Percentiles rank a stretch among this genome's conserved stretches.
These are phyloP conservation scores for Macropis europaea DNA, from an alignment of 2,888 invertebrate genomes.

Conservation along the genomic window DNA sequence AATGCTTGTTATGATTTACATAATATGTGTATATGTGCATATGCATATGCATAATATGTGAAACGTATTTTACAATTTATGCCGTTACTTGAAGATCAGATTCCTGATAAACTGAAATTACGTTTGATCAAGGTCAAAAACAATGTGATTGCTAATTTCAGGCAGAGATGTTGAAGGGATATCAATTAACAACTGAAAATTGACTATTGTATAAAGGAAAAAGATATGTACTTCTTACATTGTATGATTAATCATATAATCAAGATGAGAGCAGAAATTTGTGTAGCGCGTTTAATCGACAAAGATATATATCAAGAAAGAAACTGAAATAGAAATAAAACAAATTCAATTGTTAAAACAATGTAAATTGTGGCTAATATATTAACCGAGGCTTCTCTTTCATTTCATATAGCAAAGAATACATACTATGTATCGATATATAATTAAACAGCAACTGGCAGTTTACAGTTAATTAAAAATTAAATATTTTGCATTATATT, in stretches of 20 bases:
- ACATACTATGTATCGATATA: slow-evolving; percentile 33
- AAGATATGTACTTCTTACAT: slow-evolving; percentile 50
- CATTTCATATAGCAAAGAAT: slow-evolving; percentile 16
- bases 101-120: slow-evolving; percentile 3
- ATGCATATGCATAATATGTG: neutral
- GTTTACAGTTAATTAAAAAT: slow-evolving; percentile 27
- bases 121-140: slow-evolving; percentile 60
- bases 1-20: slow-evolving; percentile 40
- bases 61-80: slow-evolving; percentile 34
- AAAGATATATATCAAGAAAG: slow-evolving; percentile 14
- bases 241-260: slow-evolving; percentile 61
- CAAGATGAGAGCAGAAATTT: slow-evolving; percentile 57
- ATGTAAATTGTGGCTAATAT: neutral
- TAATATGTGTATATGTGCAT: slow-evolving; percentile 11
- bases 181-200: slow-evolving; percentile 35
- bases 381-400: slow-evolving; percentile 14
- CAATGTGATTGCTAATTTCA: slow-evolving; percentile 63
- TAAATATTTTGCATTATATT: slow-evolving; percentile 67
- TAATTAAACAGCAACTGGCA: slow-evolving; percentile 49
- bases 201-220: slow-evolving; percentile 39
- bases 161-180: slow-evolving; percentile 16
- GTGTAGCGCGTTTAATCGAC: slow-evolving; percentile 37
- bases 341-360: slow-evolving; percentile 7
- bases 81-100: slow-evolving; percentile 29
- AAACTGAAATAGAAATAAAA: neutral